These are phyloP conservation scores for Heteromurus nitidus DNA, from an alignment of 2,888 invertebrate genomes.

Conservation along the genomic window DNA sequence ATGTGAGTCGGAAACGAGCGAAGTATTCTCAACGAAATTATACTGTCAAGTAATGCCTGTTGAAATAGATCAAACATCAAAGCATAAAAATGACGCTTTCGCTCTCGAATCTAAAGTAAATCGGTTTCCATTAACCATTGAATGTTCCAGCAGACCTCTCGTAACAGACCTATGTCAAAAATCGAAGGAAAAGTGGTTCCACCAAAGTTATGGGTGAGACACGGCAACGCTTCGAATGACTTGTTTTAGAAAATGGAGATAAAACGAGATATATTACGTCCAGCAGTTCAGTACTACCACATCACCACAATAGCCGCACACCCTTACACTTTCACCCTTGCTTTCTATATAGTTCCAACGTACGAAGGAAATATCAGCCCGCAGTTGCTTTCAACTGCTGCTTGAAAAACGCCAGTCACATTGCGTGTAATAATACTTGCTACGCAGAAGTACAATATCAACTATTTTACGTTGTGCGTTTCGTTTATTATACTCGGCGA, in stretches of 20 bases:
- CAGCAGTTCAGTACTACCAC: slow-evolving; percentile 35
- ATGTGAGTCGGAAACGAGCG: too few species aligned
- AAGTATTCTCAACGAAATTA: too few species aligned
- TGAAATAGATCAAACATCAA: too few species aligned
- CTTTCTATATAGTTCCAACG: neutral
- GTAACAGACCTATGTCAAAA: too few species aligned
- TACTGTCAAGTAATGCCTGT: too few species aligned
- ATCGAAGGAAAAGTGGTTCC: slow-evolving; percentile 23
- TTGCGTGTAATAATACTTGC: neutral
- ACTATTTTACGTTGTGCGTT: slow-evolving; percentile 15
- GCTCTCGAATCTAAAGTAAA: too few species aligned
- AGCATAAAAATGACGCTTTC: too few species aligned
- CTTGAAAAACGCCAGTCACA: slow-evolving; percentile 10
- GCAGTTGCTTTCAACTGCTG: slow-evolving; percentile 18
- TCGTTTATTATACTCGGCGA: slow-evolving; percentile 22
- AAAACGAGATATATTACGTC: slow-evolving; percentile 56
- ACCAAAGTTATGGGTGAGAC: slow-evolving; percentile 25
- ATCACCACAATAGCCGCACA: neutral
- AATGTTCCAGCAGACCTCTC: too few species aligned
- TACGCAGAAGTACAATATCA: neutral
- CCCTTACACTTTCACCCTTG: neutral
- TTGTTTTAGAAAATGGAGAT: slow-evolving; percentile 31
- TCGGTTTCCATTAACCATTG: too few species aligned
- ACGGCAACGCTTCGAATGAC: neutral
- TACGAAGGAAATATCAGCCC: slow-evolving; percentile 7